A percentile compares a stretch with the other conserved stretches of the same genome.
Evolutionary conservation across 2,888 invertebrate species (phyloP).

Genomic region (Plebejus argus): DNA sequence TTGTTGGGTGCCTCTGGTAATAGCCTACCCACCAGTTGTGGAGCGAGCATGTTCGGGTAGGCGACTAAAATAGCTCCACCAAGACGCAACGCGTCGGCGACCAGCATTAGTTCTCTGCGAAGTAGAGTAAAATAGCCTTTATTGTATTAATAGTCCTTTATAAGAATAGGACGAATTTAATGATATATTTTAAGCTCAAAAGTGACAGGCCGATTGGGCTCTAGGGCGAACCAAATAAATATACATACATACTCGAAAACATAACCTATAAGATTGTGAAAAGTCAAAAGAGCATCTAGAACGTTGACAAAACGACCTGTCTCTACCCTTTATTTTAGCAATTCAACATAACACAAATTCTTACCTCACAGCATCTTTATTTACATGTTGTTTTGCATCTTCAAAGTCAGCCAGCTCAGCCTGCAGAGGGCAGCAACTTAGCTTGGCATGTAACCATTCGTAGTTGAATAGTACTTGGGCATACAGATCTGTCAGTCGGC

Average conservation of each 20-base stretch:
- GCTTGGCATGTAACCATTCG: conserved; percentile 97
- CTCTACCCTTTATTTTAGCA: no score
- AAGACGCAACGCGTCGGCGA: conserved; percentile 95
- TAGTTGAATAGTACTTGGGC: conserved; percentile 97
- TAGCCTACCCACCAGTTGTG: conserved; percentile 94
- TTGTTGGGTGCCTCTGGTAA: conserved; percentile 87
- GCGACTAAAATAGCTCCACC: conserved; percentile 96
- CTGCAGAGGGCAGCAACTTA: conserved; percentile 97
- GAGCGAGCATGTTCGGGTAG: conserved; percentile 97
- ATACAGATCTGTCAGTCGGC: conserved; percentile 94
- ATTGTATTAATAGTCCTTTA: no score
- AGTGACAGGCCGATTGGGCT: no score
- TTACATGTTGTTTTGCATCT: conserved; percentile 91
- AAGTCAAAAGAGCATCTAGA: no score
- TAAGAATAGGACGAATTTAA: no score
- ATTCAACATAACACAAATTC: no score
- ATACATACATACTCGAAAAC: no score
- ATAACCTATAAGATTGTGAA: no score
- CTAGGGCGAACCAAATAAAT: no score
- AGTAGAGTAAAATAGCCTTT: no score
- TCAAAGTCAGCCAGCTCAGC: conserved; percentile 97
- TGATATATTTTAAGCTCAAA: no score
- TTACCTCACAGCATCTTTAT: conserved; percentile 89
- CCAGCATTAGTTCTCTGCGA: conserved; percentile 91
- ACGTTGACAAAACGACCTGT: no score